Percentiles rank a stretch among this genome's conserved stretches.
Conservation (phyloP, 2,113 vertebrate species). For the Aldabrachelys gigantea region DNA sequence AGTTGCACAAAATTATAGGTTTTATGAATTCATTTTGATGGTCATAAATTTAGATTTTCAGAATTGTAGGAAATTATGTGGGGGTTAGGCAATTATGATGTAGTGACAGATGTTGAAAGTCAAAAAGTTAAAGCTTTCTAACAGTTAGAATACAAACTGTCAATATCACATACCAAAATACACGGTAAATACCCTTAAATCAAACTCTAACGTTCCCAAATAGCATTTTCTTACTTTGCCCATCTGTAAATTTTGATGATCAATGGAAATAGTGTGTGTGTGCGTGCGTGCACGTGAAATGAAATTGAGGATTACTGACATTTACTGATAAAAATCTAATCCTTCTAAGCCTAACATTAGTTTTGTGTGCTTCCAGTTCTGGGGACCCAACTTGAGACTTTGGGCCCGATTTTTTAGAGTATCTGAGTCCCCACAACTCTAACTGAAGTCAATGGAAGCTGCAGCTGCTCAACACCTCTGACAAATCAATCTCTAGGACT, state of each 20-base stretch:
- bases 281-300: not conserved
- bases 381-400: not conserved
- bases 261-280: not conserved
- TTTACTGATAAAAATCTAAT: too few relatives aligned
- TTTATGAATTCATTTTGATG: not conserved
- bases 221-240: not conserved
- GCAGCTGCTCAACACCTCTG: not conserved
- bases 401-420: not conserved
- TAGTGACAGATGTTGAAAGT: not conserved
- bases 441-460: not conserved
- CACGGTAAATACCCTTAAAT: not conserved
- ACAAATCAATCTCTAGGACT: not conserved
- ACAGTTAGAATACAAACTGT: not conserved
- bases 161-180: not conserved
- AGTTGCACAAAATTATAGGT: not conserved
- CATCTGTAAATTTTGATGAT: not conserved
- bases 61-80: not conserved
- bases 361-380: not conserved
- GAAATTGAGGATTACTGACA: not conserved
- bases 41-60: not conserved
- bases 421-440: not conserved
- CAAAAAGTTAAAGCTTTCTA: not conserved
- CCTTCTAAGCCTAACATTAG: not conserved
- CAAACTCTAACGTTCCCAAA: not conserved
- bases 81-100: too few relatives aligned